A percentile compares a stretch with the other conserved stretches of the same genome.
Conservation (phyloP, 2,888 invertebrate genomes). For the Oligia strigilis region DNA sequence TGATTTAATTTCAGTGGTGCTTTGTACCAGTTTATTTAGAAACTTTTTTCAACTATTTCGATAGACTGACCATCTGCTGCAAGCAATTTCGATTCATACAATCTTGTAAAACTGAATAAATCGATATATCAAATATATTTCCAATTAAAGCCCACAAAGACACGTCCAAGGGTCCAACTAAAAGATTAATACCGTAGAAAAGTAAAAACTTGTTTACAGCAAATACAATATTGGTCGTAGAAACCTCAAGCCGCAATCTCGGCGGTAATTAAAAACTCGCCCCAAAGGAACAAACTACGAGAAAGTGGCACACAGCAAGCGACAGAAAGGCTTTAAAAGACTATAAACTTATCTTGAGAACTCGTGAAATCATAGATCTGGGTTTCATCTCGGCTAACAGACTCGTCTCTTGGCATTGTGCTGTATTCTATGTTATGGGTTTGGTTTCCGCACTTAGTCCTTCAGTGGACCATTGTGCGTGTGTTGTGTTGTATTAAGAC, state of each 20-base stretch:
- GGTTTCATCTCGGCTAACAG: conserved; percentile 31
- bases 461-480: no score
- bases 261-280: conserved; percentile 81
- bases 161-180: conserved; percentile 27
- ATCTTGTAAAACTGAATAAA: conserved; percentile 13
- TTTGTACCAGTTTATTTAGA: not conserved
- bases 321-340: conserved; percentile 40
- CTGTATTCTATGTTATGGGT: not conserved
- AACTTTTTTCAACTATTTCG: not conserved
- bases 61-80: not conserved
- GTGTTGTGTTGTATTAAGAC: conserved; percentile 6
- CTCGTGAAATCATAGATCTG: conserved; percentile 50
- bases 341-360: conserved; percentile 40
- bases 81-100: not conserved
- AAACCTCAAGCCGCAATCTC: conserved; percentile 72
- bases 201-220: conserved; percentile 71
- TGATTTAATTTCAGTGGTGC: conserved; percentile 10
- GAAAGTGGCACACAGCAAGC: conserved; percentile 55
- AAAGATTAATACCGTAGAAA: conserved; percentile 65
- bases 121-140: conserved; percentile 33
- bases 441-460: no score
- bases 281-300: conserved; percentile 65
- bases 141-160: conserved; percentile 37
- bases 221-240: conserved; percentile 69
- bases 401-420: conserved; percentile 26